These are phyloP conservation scores for Allacma fusca DNA, from an alignment of 2,888 invertebrate genomes.

Conservation along the genomic window DNA sequence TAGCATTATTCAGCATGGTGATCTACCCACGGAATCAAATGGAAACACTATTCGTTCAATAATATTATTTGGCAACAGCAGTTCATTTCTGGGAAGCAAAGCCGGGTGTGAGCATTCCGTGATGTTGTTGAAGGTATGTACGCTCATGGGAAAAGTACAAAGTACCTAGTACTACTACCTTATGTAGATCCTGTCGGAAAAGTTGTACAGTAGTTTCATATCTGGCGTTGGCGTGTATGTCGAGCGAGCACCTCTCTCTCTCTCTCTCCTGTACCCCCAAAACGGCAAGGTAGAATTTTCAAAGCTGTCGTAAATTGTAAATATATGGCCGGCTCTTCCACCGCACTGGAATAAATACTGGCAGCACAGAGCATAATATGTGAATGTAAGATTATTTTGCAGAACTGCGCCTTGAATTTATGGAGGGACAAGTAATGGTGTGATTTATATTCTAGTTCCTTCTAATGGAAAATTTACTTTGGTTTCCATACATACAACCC, in stretches of 20 bases:
- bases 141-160: neutral
- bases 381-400: no score
- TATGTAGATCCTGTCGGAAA: no score
- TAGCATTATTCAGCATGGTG: no score
- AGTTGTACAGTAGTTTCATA: no score
- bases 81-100: no score
- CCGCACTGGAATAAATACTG: constrained; percentile 1
- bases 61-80: no score
- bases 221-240: constrained; percentile 14
- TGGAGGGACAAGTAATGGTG: constrained; percentile 2
- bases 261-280: neutral
- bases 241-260: neutral
- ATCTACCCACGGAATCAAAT: no score
- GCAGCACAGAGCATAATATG: neutral
- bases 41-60: no score
- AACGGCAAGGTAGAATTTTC: neutral
- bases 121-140: no score
- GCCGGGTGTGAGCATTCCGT: no score
- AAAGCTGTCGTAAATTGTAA: constrained; percentile 35
- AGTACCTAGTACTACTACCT: no score
- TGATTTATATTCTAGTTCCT: constrained; percentile 9
- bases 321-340: constrained; percentile 25
- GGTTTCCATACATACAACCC: no score
- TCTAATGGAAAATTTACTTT: constrained; percentile 13
- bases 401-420: neutral